These are phyloP conservation scores for Salmo trutta DNA, from an alignment of 2,797 vertebrate species.

Conservation along the genomic window DNA sequence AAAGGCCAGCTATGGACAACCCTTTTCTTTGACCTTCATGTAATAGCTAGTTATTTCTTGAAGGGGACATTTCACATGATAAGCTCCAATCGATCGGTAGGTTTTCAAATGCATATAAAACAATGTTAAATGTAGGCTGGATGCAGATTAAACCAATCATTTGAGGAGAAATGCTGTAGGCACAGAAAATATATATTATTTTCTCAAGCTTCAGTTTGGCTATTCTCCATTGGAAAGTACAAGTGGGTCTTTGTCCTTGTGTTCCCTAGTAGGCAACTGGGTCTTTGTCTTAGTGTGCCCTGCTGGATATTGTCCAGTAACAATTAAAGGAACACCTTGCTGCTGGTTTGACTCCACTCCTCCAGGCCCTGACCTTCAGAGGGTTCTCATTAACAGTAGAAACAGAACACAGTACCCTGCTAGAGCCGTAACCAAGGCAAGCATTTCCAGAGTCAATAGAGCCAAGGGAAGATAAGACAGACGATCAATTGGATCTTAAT, in stretches of 20 bases:
- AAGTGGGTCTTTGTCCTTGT: not conserved
- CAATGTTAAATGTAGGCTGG: too few relatives aligned
- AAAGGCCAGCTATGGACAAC: too few relatives aligned
- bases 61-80: slow-evolving; percentile 9
- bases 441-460: slow-evolving; percentile 67
- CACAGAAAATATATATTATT: not conserved
- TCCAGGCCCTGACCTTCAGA: slow-evolving; percentile 49
- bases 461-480: slow-evolving; percentile 55
- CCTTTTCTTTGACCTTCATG: not conserved
- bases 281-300: not conserved
- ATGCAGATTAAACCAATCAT: too few relatives aligned
- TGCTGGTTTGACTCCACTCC: slow-evolving; percentile 1
- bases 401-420: slow-evolving; percentile 54
- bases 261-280: not conserved
- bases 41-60: not conserved
- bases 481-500: slow-evolving; percentile 60
- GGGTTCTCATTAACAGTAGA: slow-evolving; percentile 68
- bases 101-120: not conserved
- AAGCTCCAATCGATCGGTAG: not conserved
- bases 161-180: not conserved
- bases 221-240: not conserved
- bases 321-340: slow-evolving; percentile 22
- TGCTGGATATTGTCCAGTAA: not conserved
- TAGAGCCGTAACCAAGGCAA: slow-evolving; percentile 52
- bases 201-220: not conserved